Evolutionary conservation across 2,113 vertebrate genomes (phyloP), one percentile per base, ranked within the genome.

Genomic region (Xenopus tropicalis): DNA sequence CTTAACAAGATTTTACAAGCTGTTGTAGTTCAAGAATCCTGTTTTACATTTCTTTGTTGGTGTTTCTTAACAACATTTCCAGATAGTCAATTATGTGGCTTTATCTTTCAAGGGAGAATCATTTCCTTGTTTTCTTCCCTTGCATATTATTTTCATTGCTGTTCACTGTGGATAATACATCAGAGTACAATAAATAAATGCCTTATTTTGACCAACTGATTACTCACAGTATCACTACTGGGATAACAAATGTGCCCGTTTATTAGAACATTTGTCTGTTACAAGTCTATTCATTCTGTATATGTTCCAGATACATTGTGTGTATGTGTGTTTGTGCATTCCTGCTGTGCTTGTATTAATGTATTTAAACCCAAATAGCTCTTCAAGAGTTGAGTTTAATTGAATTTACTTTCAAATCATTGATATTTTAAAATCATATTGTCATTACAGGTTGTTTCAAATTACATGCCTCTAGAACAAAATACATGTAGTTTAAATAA

Each of bases 1-100:
- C 80, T 91, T 90, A 90, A 85, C 83, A 89, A 86, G 88, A 86
- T 89, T 91, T 88, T 90, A 90, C 89, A 92, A 90, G 91, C 87
- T 86, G 86, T 86, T 83, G 76, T 83, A 83, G 87, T 87, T 88
- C 82, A 81, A 82, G 74, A 80, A 83, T 79, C 82, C 88, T 90
- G 90, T 90, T 89, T 88, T 88, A 91, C 90, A 91, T 88, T 90
- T 90, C 86, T 90, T 90, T 89, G 87, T 89, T 84, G 80, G 79
- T 81, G 83, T 89, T 82, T 84, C 85, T 82, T 86, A 88, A 90
- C 84, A 89, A 81, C 85, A 82, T 81, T 81, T 78, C 84, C 83
- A 87, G 87, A 87, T 83, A 86, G 81, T 85, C 86, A 88, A 88
- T 89, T 88, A 85, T 80, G 67, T 81, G 84, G 81, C 77, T 78